phyloP scores from a whole-genome alignment of 2,113 vertebrate genomes.

The Parus major region DNA sequence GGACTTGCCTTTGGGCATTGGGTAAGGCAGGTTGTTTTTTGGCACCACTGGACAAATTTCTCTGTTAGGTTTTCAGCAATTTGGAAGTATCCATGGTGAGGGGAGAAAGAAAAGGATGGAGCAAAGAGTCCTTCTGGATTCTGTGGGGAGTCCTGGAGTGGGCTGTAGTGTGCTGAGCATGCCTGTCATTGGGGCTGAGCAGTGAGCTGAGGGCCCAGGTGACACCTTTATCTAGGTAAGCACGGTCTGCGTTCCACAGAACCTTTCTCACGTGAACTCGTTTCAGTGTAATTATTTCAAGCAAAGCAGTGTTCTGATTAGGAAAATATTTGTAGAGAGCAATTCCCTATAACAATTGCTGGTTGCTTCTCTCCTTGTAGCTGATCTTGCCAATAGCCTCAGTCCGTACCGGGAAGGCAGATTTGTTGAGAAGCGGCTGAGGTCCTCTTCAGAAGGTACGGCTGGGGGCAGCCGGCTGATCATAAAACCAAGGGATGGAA shows the following conservation, averaged over 20 bases:
- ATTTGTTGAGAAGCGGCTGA: slow-evolving; percentile 86
- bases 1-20: rapidly evolving
- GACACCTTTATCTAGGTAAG: neutral
- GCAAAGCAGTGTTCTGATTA: neutral
- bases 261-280: rapidly evolving
- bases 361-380: slow-evolving; percentile 41
- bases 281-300: neutral
- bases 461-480: slow-evolving; percentile 86
- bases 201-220: neutral
- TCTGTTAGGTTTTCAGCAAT: neutral
- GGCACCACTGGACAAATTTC: neutral
- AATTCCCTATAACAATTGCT: neutral
- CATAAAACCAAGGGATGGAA: slow-evolving; percentile 85
- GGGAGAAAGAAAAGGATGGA: neutral
- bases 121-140: neutral
- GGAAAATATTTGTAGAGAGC: neutral
- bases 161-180: neutral
- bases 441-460: slow-evolving; percentile 95
- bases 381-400: slow-evolving; percentile 72
- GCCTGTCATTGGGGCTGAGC: neutral
- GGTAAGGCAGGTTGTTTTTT: neutral
- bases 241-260: neutral
- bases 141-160: rapidly evolving
- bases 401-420: slow-evolving; percentile 90
- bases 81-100: neutral